Evolutionary conservation across 2,113 vertebrate species (phyloP).

Genomic region (Aepyceros melampus): DNA sequence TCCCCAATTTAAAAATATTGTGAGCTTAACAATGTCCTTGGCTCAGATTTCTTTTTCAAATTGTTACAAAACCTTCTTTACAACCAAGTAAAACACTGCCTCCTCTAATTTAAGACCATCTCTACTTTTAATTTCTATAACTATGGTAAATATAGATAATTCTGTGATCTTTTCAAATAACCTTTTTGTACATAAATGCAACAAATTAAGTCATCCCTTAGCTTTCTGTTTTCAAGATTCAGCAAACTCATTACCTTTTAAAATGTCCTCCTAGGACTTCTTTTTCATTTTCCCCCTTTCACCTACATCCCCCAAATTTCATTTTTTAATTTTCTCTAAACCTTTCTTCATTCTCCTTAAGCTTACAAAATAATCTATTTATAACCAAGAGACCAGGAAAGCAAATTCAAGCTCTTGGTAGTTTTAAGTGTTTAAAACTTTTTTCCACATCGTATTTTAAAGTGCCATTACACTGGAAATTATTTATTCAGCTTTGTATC

Average conservation of each 20-base stretch:
- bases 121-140: not conserved
- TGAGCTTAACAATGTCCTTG: not conserved
- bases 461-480: not conserved
- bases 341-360: not conserved
- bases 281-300: not conserved
- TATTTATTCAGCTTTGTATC: not conserved
- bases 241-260: not conserved
- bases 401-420: not conserved
- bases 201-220: not conserved
- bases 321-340: not conserved
- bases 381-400: not conserved
- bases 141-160: not conserved
- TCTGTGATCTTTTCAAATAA: not conserved
- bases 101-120: not conserved
- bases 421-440: not conserved
- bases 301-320: not conserved
- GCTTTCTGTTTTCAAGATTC: not conserved
- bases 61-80: not conserved
- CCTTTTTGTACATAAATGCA: not conserved
- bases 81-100: not conserved
- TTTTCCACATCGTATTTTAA: not conserved
- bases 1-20: not conserved
- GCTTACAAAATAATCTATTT: not conserved
- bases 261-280: not conserved
- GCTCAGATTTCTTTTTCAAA: not conserved